phyloP scores from a whole-genome alignment of 2,888 invertebrate genomes.

The Callyntrura sp. region DNA sequence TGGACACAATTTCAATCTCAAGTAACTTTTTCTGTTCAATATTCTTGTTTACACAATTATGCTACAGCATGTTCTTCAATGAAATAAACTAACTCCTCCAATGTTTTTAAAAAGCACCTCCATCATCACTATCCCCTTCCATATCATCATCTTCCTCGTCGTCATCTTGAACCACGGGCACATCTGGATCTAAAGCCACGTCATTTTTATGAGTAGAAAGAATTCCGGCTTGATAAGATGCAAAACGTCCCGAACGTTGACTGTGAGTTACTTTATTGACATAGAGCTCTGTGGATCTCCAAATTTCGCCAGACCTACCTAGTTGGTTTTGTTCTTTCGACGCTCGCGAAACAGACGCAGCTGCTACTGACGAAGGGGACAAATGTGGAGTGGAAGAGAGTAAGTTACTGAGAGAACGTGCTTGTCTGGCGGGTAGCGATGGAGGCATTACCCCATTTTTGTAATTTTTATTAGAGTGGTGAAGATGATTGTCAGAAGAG shows the following conservation, averaged over 20 bases:
- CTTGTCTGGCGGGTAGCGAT: neutral
- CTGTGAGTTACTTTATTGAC: constrained; percentile 10
- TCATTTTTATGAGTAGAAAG: constrained; percentile 24
- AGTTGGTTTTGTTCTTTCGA: neutral
- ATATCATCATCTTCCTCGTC: constrained; percentile 57
- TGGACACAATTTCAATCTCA: no score
- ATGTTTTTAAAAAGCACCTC: neutral
- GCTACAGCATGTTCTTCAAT: neutral
- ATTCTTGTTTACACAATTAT: neutral
- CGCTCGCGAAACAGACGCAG: neutral
- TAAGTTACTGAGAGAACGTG: constrained; percentile 9
- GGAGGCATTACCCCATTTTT: neutral
- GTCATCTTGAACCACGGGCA: constrained; percentile 64
- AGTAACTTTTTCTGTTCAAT: neutral
- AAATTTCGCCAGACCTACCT: neutral
- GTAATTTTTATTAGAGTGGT: no score
- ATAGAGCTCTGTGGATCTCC: neutral
- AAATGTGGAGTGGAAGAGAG: neutral
- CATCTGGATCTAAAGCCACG: constrained; percentile 68
- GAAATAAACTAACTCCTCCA: no score
- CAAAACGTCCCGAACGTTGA: no score
- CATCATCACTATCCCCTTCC: neutral
- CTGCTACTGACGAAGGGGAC: neutral
- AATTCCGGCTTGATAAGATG: neutral
- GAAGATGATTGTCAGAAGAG: constrained; percentile 27